phyloP scores from a whole-genome alignment of 2,888 invertebrate genomes.

The Trypoxylon attenuatum region DNA sequence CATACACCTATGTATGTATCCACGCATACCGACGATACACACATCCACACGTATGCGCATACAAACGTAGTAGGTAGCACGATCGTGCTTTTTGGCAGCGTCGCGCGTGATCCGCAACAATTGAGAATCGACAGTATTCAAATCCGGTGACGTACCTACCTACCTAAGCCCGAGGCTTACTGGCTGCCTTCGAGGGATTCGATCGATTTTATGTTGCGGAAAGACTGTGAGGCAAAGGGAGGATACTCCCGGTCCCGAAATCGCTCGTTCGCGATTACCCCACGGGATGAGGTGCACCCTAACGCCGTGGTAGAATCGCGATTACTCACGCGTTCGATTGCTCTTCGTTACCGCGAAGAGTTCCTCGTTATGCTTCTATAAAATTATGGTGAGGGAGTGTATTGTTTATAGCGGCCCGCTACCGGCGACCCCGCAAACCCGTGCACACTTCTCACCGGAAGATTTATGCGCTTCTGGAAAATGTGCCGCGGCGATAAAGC shows the following conservation, averaged over 20 bases:
- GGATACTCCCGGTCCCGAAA: slow-evolving; percentile 11
- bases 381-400: slow-evolving; percentile 24
- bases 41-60: too few relatives aligned
- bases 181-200: slow-evolving; percentile 47
- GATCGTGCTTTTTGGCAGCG: slow-evolving; percentile 26
- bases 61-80: too few relatives aligned
- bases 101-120: slow-evolving; percentile 62
- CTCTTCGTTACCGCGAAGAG: slow-evolving; percentile 3
- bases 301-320: not conserved
- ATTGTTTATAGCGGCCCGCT: slow-evolving; percentile 39
- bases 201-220: slow-evolving; percentile 60
- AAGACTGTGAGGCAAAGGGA: slow-evolving; percentile 30
- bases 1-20: too few relatives aligned
- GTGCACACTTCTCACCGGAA: too few relatives aligned
- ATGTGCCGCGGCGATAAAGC: slow-evolving; percentile 40
- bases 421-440: slow-evolving; percentile 3
- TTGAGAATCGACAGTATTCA: slow-evolving; percentile 68
- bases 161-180: slow-evolving; percentile 46
- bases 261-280: slow-evolving; percentile 20
- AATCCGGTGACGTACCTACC: slow-evolving; percentile 59
- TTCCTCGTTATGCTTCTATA: slow-evolving; percentile 23
- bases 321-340: not conserved
- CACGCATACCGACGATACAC: too few relatives aligned
- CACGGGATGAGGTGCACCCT: slow-evolving; percentile 14
- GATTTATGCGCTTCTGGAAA: slow-evolving; percentile 44